Percentiles rank a stretch among this genome's conserved stretches.
Conservation (phyloP, 2,888 invertebrate genomes). For the Megamerina dolium region DNA sequence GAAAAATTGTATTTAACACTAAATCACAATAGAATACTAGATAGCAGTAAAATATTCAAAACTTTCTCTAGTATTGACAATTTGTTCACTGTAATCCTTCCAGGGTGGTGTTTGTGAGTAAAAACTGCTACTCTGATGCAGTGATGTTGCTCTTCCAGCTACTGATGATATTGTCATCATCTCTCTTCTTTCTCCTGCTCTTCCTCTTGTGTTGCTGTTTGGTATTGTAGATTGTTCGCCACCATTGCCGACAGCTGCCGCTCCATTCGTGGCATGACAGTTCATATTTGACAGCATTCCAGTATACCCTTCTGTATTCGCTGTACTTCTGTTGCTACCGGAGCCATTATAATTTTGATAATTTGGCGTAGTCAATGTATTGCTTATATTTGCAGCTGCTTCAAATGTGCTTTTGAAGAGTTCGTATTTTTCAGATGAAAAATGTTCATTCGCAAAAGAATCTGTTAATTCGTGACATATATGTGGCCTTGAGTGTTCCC, state of each 20-base stretch:
- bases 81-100: slow-evolving; percentile 47
- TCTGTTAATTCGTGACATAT: slow-evolving; percentile 2
- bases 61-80: slow-evolving; percentile 25
- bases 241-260: slow-evolving; percentile 7
- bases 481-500: slow-evolving; percentile 12
- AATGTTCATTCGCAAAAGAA: slow-evolving; percentile 31
- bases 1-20: too few species aligned
- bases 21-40: too few species aligned
- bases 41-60: slow-evolving; percentile 32
- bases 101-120: slow-evolving; percentile 49
- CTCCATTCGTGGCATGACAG: slow-evolving; percentile 7
- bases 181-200: slow-evolving; percentile 14
- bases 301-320: slow-evolving; percentile 8
- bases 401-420: slow-evolving; percentile 58
- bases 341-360: slow-evolving; percentile 6
- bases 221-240: slow-evolving; percentile 10
- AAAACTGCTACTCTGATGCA: slow-evolving; percentile 47
- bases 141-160: background rate
- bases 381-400: slow-evolving; percentile 37
- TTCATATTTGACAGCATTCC: slow-evolving; percentile 7
- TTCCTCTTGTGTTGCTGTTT: background rate
- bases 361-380: slow-evolving; percentile 12
- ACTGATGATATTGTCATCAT: slow-evolving; percentile 19
- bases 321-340: too few species aligned
- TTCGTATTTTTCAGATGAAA: slow-evolving; percentile 53